Evolutionary conservation across 2,797 vertebrate genomes (phyloP).

Genomic region (Triplophysa yarkandensis): DNA sequence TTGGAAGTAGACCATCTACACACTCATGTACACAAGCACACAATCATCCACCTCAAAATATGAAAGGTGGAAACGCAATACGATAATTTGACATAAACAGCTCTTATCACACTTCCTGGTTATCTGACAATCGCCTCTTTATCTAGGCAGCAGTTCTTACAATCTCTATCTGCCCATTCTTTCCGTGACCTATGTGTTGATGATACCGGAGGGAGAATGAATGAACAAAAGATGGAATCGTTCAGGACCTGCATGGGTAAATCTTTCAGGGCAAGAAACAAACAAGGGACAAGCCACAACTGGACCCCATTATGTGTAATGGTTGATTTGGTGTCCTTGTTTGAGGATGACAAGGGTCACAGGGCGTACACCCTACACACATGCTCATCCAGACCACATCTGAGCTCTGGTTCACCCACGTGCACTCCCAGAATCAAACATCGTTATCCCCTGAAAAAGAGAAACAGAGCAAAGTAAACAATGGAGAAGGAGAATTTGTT

Average conservation of each 20-base stretch:
- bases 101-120: slow-evolving; percentile 30
- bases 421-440: slow-evolving; percentile 35
- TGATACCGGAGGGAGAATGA: slow-evolving; percentile 8
- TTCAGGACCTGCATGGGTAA: slow-evolving; percentile 47
- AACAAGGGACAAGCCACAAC: slow-evolving; percentile 60
- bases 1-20: background rate
- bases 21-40: background rate
- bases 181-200: slow-evolving; percentile 10
- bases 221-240: slow-evolving; percentile 25
- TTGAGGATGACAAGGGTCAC: slow-evolving; percentile 56
- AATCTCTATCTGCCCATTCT: slow-evolving; percentile 20
- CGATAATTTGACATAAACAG: slow-evolving; percentile 18
- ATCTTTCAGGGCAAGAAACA: slow-evolving; percentile 54
- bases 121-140: background rate
- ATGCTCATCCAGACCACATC: slow-evolving; percentile 51
- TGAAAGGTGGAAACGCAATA: background rate
- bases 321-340: slow-evolving; percentile 58
- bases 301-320: slow-evolving; percentile 56
- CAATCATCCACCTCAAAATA: slow-evolving; percentile 17
- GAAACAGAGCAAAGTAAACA: slow-evolving; percentile 54
- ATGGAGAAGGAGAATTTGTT: slow-evolving; percentile 43
- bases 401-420: slow-evolving; percentile 42
- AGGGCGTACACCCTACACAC: slow-evolving; percentile 42
- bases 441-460: slow-evolving; percentile 53
- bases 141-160: slow-evolving; percentile 15